Evolutionary conservation across 2,888 invertebrate genomes (phyloP), one percentile per base, ranked within the genome.

Genomic region (Sesia bembeciformis): DNA sequence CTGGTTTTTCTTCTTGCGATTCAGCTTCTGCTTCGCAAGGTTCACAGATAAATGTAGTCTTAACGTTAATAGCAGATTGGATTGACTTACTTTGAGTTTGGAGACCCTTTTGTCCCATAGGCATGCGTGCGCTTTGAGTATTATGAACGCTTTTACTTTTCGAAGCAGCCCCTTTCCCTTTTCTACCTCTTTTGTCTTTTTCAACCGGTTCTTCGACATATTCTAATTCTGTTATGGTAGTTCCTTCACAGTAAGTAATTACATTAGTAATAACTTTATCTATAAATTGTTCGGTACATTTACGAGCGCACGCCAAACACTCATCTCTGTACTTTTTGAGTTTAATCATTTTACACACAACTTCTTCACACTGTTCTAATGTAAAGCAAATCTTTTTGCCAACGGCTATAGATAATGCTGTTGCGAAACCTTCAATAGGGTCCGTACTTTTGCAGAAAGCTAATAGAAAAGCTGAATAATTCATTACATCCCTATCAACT

Each of bases 401-500:
- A 5, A 91, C 65, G 23, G 90, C 86, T 61, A 93, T 77, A 38
- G 90, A 85, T 38, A 93, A 63, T 1, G 92, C 93, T 59, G 90
- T 91, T 0, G 79, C 89, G 53, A 93, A 88, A 0, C 93, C 93
- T 62, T 84, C 74, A 4, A 86, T 73, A 0, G 91, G 89, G 65
- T 91, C 78, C 23, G 66, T 58, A 63, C 83, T 90, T 77, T 93
- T 93, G 66, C 93, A 93, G 63, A 93, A 92, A 38, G 91, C 90
- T 57, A 93, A 70, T 41, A 94, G 72, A 64, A 94, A 80, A 4
- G 91, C 91, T 0, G 92, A 90, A 68, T 94, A 94, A 66, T 93
- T 93, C 61, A 92, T 83, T 43, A 76, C 63, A 57, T 90, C 71
- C 56, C 81, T 68, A 50, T 78, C 69, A 0, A 84, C 78, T 69